phyloP scores from a whole-genome alignment of 1,140 invertebrate genomes.

The Doryteuthis pealeii region DNA sequence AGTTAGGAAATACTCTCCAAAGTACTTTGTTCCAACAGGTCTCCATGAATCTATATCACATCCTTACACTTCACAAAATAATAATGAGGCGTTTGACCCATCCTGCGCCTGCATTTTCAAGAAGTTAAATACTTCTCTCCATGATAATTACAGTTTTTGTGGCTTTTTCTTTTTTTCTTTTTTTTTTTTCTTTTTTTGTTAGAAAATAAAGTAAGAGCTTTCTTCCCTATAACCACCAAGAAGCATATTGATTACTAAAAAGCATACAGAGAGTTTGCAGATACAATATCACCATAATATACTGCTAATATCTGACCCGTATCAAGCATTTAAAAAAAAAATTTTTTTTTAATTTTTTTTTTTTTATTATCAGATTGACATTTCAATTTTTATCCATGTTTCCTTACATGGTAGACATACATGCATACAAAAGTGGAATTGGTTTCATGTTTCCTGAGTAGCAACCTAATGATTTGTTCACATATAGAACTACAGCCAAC shows the following conservation, averaged over 20 bases:
- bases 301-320: conserved; percentile 4
- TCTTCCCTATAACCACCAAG: background rate
- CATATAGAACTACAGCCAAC: conserved; percentile 8
- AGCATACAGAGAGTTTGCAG: background rate
- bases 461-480: conserved; percentile 8
- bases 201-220: background rate
- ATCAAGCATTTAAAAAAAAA: background rate
- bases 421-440: conserved; percentile 11
- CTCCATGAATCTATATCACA: conserved; percentile 8
- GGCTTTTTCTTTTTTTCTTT: background rate
- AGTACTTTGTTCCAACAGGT: background rate
- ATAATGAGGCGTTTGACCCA: background rate
- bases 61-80: conserved; percentile 1
- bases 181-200: background rate
- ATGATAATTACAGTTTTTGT: background rate
- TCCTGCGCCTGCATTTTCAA: background rate
- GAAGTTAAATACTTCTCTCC: background rate
- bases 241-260: background rate
- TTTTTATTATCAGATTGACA: background rate
- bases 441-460: conserved; percentile 3
- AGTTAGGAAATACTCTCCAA: background rate
- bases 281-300: conserved; percentile 8
- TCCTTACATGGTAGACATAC: background rate
- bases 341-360: background rate
- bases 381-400: background rate